Conservation (phyloP, 35 echinoderm and acorn worm species). For the Heliocidaris erythrogramma region DNA sequence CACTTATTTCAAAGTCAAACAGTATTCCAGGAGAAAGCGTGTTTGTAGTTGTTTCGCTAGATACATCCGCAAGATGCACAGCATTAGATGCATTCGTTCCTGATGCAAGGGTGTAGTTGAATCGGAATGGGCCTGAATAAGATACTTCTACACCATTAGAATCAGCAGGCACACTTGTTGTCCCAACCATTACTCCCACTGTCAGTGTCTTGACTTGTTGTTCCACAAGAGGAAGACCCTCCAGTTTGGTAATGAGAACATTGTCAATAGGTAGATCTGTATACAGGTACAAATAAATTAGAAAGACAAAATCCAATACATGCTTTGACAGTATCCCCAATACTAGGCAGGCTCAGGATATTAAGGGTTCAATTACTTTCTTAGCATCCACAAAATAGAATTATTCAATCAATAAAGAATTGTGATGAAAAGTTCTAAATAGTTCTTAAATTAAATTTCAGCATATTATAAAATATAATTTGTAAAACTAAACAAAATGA, state of each 20-base stretch:
- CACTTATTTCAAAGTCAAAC: background rate
- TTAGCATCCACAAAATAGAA: too few species aligned
- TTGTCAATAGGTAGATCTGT: background rate
- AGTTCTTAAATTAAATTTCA: too few species aligned
- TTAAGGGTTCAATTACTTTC: too few species aligned
- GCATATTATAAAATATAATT: too few species aligned
- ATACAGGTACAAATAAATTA: background rate
- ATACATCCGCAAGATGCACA: background rate
- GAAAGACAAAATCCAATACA: too few species aligned
- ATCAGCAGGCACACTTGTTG: background rate
- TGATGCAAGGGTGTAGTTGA: background rate
- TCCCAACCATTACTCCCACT: background rate
- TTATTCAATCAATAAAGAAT: too few species aligned
- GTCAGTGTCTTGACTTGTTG: background rate
- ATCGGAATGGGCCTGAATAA: background rate
- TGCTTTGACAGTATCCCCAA: too few species aligned
- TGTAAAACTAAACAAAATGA: too few species aligned
- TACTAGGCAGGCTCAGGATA: too few species aligned
- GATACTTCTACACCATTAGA: background rate
- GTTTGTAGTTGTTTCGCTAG: background rate
- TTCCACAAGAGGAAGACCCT: background rate
- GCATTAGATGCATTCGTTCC: background rate
- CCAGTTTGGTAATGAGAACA: background rate
- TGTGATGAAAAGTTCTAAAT: too few species aligned
- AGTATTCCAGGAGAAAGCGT: background rate